A percentile compares a stretch with the other conserved stretches of the same genome.
These are phyloP conservation scores for Automeris io DNA, from an alignment of 2,888 invertebrate species.

Conservation along the genomic window DNA sequence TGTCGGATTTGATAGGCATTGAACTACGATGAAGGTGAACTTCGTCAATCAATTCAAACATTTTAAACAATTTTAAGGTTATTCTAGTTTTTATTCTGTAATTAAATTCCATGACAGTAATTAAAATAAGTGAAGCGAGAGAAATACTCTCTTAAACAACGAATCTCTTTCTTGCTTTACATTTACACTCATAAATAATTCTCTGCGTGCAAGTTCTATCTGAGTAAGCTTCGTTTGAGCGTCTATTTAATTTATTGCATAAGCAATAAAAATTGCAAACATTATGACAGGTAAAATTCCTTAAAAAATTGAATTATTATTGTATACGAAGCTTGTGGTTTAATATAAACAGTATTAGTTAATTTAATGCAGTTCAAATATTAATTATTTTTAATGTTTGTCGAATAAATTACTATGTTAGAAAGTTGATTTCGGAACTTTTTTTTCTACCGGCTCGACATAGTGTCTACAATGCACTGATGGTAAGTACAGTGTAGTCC, in stretches of 20 bases:
- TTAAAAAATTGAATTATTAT: slow-evolving; percentile 2
- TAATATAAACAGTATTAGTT: slow-evolving; percentile 1
- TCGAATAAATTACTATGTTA: no score
- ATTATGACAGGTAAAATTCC: slow-evolving; percentile 3
- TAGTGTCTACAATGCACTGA: no score
- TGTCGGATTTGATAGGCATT: slow-evolving; percentile 5
- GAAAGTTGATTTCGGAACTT: no score
- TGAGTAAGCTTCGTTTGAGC: slow-evolving; percentile 1
- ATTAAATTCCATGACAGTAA: slow-evolving; percentile 41
- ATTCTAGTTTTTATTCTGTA: slow-evolving; percentile 28
- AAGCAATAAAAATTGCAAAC: slow-evolving; percentile 6
- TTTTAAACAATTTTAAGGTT: slow-evolving; percentile 11
- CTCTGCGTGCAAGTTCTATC: slow-evolving; percentile 3
- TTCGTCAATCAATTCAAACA: slow-evolving; percentile 12
- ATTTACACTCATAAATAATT: slow-evolving; percentile 41
- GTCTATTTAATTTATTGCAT: slow-evolving; percentile 4
- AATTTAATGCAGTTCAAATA: not conserved
- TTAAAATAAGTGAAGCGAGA: slow-evolving; percentile 57
- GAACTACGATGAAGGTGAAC: slow-evolving; percentile 5
- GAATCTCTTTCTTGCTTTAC: slow-evolving; percentile 23
- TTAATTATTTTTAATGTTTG: not conserved
- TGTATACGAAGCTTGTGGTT: slow-evolving; percentile 1
- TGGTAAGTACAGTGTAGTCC: no score
- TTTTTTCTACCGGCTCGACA: no score
- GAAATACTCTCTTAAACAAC: slow-evolving; percentile 35